phyloP scores from a whole-genome alignment of 2,113 vertebrate species.

The Callithrix jacchus region DNA sequence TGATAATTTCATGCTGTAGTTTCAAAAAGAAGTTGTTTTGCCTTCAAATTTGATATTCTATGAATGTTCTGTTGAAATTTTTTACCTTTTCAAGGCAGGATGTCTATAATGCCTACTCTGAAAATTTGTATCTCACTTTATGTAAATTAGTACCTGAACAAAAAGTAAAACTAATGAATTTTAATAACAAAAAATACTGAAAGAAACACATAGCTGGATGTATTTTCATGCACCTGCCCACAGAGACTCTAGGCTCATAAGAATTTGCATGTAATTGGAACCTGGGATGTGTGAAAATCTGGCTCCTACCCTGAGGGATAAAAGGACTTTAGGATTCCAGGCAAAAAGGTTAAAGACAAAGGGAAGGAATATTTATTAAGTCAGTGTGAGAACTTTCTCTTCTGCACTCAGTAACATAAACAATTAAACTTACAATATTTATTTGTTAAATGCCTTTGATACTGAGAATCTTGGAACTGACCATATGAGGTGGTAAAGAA shows the following conservation, averaged over 20 bases:
- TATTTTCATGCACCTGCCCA: slow-evolving; percentile 36
- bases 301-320: slow-evolving; percentile 45
- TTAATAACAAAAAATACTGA: slow-evolving; percentile 55
- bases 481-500: not conserved
- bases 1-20: slow-evolving; percentile 30
- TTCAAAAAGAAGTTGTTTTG: slow-evolving; percentile 42
- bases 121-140: slow-evolving; percentile 62
- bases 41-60: slow-evolving; percentile 47
- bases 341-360: slow-evolving; percentile 61
- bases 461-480: slow-evolving; percentile 27
- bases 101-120: slow-evolving; percentile 21
- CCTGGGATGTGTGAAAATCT: slow-evolving; percentile 53
- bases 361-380: slow-evolving; percentile 49
- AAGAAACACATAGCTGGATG: slow-evolving; percentile 54
- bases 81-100: slow-evolving; percentile 49
- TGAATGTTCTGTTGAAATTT: not conserved
- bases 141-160: slow-evolving; percentile 63
- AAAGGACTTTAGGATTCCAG: slow-evolving; percentile 64
- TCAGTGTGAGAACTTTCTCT: slow-evolving; percentile 36
- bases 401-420: slow-evolving; percentile 20
- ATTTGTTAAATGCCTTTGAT: slow-evolving; percentile 36
- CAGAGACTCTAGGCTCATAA: slow-evolving; percentile 34
- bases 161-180: slow-evolving; percentile 59
- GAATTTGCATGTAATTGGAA: slow-evolving; percentile 65
- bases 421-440: not conserved